Conservation (phyloP, 2,797 vertebrate genomes). For the Trichosurus vulpecula region DNA sequence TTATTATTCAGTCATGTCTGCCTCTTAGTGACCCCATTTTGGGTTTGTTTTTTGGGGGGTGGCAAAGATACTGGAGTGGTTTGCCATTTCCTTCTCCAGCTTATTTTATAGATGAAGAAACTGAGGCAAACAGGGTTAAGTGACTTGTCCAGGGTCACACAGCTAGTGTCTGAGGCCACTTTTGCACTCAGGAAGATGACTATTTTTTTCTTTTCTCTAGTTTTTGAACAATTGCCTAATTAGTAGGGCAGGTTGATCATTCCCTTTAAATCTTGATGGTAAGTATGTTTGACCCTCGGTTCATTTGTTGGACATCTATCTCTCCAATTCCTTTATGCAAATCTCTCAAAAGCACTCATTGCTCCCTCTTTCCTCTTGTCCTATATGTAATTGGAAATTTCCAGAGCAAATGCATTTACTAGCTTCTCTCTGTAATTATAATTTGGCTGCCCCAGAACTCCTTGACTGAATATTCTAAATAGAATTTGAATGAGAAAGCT, state of each 20-base stretch:
- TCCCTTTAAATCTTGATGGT: not conserved
- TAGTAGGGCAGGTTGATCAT: not conserved
- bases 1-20: not conserved
- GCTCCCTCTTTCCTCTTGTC: not conserved
- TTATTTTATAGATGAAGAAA: not conserved
- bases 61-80: not conserved
- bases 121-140: not conserved
- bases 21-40: not conserved
- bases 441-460: not conserved
- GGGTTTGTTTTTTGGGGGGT: not conserved
- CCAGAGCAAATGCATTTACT: not conserved
- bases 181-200: not conserved
- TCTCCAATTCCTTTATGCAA: not conserved
- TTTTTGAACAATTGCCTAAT: not conserved
- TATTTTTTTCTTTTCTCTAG: not conserved
- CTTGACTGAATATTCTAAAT: not conserved
- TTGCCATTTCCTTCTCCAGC: too few species aligned
- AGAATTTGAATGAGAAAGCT: not conserved
- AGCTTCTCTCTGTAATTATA: not conserved
- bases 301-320: not conserved
- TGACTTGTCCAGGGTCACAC: not conserved
- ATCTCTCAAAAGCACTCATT: not conserved
- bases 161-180: not conserved
- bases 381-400: not conserved
- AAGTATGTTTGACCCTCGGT: not conserved